Percentiles rank a stretch among this genome's conserved stretches.
These are phyloP conservation scores for Spizaetus ornatus DNA, from an alignment of 2,113 vertebrate genomes.

Conservation along the genomic window DNA sequence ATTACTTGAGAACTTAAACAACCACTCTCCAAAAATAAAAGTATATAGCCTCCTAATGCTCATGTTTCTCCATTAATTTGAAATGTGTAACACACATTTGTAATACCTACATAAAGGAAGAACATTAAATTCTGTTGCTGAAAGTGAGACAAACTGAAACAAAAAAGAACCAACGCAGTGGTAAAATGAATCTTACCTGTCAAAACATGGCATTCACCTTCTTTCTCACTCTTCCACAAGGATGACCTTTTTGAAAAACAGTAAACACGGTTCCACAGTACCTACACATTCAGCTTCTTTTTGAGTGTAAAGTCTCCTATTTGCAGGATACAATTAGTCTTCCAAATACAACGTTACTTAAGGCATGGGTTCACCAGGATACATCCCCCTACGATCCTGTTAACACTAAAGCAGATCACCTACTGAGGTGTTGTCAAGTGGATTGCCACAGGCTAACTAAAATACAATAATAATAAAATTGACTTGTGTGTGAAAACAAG, in stretches of 20 bases:
- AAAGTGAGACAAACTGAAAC: not conserved
- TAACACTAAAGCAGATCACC: not conserved
- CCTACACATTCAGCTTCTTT: not conserved
- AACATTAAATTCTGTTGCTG: not conserved
- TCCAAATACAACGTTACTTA: not conserved
- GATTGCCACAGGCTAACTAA: not conserved
- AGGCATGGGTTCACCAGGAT: not conserved
- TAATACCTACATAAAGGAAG: not conserved
- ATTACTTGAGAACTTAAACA: not conserved
- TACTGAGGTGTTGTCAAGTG: not conserved
- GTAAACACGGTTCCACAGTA: not conserved
- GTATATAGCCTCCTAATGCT: not conserved
- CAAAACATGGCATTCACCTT: not conserved
- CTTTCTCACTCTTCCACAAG: not conserved
- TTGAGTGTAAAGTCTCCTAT: not conserved
- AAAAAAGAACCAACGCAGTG: not conserved
- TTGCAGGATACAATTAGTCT: not conserved
- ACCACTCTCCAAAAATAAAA: not conserved
- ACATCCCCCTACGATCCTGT: rapidly evolving
- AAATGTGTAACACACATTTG: rapidly evolving
- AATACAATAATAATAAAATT: not conserved
- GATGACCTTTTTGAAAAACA: not conserved
- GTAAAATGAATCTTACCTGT: not conserved
- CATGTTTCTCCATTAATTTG: not conserved
- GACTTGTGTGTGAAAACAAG: not conserved